Conservation (phyloP, 2,113 vertebrate genomes). For the Eulemur rufifrons region DNA sequence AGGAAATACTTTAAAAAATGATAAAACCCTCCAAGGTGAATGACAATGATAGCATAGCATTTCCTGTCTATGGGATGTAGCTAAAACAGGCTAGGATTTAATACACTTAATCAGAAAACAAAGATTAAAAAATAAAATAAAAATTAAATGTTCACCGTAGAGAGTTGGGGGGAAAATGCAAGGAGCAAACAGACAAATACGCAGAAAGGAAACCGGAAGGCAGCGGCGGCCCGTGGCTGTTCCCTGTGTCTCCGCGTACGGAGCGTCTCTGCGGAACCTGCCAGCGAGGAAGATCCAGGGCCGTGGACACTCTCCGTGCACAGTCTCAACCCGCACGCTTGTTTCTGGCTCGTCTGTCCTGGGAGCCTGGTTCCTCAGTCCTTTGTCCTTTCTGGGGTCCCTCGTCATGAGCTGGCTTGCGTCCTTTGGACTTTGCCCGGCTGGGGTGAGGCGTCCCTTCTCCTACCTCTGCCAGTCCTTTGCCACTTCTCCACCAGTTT, state of each 20-base stretch:
- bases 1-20: background rate
- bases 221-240: background rate
- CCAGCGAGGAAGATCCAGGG: background rate
- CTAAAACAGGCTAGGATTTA: background rate
- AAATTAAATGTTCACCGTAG: background rate
- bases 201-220: background rate
- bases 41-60: background rate
- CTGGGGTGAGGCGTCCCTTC: background rate
- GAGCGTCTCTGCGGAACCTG: background rate
- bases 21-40: background rate
- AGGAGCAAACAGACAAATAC: background rate
- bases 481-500: background rate
- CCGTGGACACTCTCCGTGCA: too few species aligned
- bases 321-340: accelerated
- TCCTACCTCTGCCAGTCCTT: background rate
- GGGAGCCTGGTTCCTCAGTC: too few species aligned
- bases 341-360: background rate
- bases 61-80: background rate
- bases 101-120: background rate
- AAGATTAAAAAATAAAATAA: background rate
- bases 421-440: background rate
- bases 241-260: background rate
- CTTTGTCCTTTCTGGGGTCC: background rate
- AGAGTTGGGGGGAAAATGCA: background rate
- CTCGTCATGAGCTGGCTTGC: accelerated